Evolutionary conservation across 2,113 vertebrate species (phyloP).

Genomic region (Pluvialis apricaria): DNA sequence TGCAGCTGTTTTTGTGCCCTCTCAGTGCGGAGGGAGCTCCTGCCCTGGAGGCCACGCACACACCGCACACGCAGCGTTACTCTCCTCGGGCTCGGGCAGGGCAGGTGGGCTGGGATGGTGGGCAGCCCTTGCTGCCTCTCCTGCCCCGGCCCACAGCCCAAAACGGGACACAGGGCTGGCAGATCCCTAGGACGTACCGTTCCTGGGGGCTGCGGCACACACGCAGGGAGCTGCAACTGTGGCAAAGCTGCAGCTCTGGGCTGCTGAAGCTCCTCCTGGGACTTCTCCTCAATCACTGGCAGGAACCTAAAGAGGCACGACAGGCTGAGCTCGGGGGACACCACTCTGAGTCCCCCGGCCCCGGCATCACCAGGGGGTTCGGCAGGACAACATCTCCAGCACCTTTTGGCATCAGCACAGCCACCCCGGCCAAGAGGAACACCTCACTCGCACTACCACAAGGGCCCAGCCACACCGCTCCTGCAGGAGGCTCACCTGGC

Average conservation of each 20-base stretch:
- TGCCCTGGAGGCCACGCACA: no score
- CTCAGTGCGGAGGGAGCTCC: no score
- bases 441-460: fast-evolving
- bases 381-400: no score
- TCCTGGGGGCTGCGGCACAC: not conserved
- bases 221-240: fast-evolving
- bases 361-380: fast-evolving
- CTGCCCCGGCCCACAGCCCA: no score
- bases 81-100: no score
- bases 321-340: not conserved
- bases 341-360: no score
- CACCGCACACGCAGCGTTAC: no score
- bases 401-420: not conserved
- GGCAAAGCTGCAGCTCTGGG: not conserved
- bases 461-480: no score
- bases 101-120: no score
- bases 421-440: not conserved
- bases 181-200: not conserved
- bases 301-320: not conserved
- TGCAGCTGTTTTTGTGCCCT: no score
- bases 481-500: not conserved
- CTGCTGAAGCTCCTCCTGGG: not conserved
- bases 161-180: not conserved
- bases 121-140: not conserved
- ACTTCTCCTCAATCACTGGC: fast-evolving